Conservation (phyloP, 1,140 invertebrate species). For the Cheumatopsyche charites region DNA sequence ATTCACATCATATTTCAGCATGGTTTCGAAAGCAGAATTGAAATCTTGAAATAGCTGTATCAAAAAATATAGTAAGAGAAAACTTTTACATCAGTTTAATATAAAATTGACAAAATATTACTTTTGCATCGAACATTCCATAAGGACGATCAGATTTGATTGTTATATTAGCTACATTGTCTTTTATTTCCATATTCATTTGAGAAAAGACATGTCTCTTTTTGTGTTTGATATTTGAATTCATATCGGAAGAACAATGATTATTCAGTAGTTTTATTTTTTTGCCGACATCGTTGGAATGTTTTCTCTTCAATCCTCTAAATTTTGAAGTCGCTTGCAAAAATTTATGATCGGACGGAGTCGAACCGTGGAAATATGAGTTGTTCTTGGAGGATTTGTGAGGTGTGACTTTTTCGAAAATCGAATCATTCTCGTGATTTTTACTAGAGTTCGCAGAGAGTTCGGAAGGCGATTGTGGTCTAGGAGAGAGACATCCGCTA, state of each 20-base stretch:
- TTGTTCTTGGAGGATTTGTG: not conserved
- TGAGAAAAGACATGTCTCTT: not conserved
- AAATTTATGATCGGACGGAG: too few relatives aligned
- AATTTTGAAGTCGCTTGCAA: not conserved
- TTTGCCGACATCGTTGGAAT: not conserved
- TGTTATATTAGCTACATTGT: slow-evolving; percentile 39
- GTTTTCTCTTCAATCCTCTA: not conserved
- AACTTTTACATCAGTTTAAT: not conserved
- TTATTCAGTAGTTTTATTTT: not conserved
- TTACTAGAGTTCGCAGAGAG: not conserved
- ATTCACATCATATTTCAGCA: slow-evolving; percentile 1
- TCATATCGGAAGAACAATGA: not conserved
- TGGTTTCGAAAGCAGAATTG: slow-evolving; percentile 23
- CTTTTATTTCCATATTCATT: slow-evolving; percentile 15
- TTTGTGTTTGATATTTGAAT: not conserved
- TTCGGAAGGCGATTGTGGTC: slow-evolving; percentile 47
- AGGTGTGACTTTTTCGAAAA: slow-evolving; percentile 5
- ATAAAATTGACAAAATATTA: not conserved
- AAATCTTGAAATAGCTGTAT: slow-evolving; percentile 41
- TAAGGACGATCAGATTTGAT: slow-evolving; percentile 35
- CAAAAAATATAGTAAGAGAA: not conserved
- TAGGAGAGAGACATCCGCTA: slow-evolving; percentile 65
- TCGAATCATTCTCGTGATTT: not conserved
- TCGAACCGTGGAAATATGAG: too few relatives aligned
- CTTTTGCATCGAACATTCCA: slow-evolving; percentile 27